Conservation (phyloP, 2,888 invertebrate species). For the Nowickia ferox region DNA sequence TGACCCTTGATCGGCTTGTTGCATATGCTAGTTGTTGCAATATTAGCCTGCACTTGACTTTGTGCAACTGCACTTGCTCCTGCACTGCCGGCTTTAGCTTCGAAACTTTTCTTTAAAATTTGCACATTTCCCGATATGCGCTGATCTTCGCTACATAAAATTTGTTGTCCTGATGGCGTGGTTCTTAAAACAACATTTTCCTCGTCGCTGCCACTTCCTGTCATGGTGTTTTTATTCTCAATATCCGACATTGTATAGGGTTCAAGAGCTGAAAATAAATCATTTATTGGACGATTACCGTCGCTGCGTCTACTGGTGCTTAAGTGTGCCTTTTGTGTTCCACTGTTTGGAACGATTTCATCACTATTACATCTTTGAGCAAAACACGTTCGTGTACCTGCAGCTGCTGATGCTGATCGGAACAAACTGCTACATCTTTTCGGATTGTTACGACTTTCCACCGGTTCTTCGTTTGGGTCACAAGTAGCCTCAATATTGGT, state of each 20-base stretch:
- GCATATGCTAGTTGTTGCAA: conserved; percentile 20
- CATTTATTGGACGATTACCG: conserved; percentile 72
- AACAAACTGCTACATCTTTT: conserved; percentile 77
- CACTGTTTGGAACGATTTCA: conserved; percentile 79
- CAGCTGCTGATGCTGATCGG: conserved; percentile 80
- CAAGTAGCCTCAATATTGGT: conserved; percentile 63
- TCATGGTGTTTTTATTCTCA: conserved; percentile 76
- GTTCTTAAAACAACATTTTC: conserved; percentile 76
- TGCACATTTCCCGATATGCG: conserved; percentile 89
- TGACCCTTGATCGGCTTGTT: conserved; percentile 81
- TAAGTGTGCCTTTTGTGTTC: conserved; percentile 25
- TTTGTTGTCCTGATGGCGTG: conserved; percentile 59
- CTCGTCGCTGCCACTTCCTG: conserved; percentile 73
- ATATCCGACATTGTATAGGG: conserved; percentile 79
- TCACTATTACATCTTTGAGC: conserved; percentile 82
- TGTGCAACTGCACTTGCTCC: conserved; percentile 71
- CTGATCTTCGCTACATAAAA: conserved; percentile 78
- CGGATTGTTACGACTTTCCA: conserved; percentile 37
- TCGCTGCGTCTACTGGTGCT: conserved; percentile 71
- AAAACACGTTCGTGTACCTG: conserved; percentile 78
- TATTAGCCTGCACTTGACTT: conserved; percentile 45
- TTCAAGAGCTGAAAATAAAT: conserved; percentile 86
- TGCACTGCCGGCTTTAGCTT: conserved; percentile 86
- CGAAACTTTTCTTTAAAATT: conserved; percentile 94
- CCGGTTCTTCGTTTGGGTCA: conserved; percentile 50